phyloP scores from a whole-genome alignment of 1,140 invertebrate genomes.

The Brachionus plicatilis region DNA sequence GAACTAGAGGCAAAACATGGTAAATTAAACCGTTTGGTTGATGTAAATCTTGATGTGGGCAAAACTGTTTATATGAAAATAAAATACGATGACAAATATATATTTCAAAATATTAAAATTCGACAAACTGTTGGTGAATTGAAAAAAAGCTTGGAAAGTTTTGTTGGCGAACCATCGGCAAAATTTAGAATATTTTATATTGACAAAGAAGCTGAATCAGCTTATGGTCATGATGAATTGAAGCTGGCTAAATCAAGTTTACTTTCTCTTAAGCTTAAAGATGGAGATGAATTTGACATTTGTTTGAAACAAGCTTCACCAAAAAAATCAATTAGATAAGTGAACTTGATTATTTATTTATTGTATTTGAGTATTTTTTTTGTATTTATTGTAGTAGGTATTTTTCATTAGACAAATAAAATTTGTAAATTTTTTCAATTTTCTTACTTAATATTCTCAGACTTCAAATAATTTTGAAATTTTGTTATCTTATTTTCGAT shows the following conservation, averaged over 20 bases:
- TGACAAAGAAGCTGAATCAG: constrained; percentile 4
- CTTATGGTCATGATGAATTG: constrained; percentile 34
- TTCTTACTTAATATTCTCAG: no score
- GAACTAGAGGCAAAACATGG: constrained; percentile 22
- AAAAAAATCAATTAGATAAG: background rate
- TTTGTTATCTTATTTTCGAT: no score
- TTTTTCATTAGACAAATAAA: background rate
- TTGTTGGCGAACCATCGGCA: background rate
- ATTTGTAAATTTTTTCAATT: background rate
- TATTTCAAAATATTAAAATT: background rate
- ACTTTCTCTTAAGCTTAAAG: background rate
- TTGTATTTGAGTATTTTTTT: background rate
- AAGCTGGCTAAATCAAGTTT: background rate
- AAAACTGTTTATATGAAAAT: constrained; percentile 25
- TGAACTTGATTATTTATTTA: background rate
- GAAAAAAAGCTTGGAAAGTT: constrained; percentile 16
- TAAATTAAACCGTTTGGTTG: background rate
- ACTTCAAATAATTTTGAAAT: no score
- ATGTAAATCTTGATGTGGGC: background rate
- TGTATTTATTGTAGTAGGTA: background rate
- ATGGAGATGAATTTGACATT: constrained; percentile 34
- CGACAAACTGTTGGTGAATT: background rate
- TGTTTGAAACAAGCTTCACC: constrained; percentile 2
- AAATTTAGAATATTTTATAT: constrained; percentile 28
- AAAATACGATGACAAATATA: background rate